These are phyloP conservation scores for Idaea straminata DNA, from an alignment of 2,888 invertebrate genomes.

Conservation along the genomic window DNA sequence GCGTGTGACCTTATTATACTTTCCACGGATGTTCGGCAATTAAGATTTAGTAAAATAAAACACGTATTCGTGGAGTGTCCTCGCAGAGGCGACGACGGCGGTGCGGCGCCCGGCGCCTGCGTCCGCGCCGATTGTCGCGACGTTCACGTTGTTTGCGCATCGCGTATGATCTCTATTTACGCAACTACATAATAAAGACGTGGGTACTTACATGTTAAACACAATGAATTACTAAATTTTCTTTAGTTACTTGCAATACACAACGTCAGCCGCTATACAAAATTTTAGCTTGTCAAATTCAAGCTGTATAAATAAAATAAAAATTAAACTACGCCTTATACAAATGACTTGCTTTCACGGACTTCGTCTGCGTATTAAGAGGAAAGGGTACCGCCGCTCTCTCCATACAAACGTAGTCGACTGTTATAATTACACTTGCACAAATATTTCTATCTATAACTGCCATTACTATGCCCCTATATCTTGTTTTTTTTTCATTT, in stretches of 20 bases:
- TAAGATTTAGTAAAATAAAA: conserved; percentile 37
- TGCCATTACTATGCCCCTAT: too few relatives aligned
- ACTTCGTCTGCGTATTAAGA: background rate
- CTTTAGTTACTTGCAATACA: too few relatives aligned
- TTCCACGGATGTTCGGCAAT: conserved; percentile 19
- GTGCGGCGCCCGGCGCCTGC: conserved; percentile 31
- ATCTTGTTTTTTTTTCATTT: too few relatives aligned
- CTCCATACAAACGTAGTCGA: too few relatives aligned
- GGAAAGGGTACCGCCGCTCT: too few relatives aligned
- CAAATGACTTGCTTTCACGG: background rate
- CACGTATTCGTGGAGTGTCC: conserved; percentile 48
- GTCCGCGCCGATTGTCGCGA: conserved; percentile 49
- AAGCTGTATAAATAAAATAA: background rate
- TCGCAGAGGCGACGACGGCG: conserved; percentile 34
- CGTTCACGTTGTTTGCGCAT: conserved; percentile 63
- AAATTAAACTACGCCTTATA: background rate
- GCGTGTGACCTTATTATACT: conserved; percentile 1
- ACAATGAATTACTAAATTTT: background rate
- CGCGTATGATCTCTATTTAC: conserved; percentile 70
- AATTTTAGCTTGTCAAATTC: background rate
- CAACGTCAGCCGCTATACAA: background rate
- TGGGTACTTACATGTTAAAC: background rate
- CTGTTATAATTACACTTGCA: too few relatives aligned
- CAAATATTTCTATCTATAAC: too few relatives aligned
- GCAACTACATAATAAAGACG: conserved; percentile 41